Evolutionary conservation across 2,113 vertebrate species (phyloP).

Genomic region (Otis tarda): DNA sequence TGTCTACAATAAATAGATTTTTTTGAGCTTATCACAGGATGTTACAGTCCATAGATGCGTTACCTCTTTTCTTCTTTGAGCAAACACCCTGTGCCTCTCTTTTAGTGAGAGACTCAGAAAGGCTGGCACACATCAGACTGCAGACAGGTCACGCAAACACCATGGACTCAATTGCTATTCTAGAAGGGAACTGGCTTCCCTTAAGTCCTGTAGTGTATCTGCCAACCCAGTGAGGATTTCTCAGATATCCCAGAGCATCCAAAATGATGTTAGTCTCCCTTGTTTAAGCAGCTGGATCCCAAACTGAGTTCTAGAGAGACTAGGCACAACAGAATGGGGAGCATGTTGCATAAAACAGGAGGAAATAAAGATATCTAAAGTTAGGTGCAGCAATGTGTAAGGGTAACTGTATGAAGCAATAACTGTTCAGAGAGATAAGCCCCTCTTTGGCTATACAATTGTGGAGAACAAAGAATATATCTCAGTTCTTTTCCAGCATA

Average conservation of each 20-base stretch:
- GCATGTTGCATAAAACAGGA: background rate
- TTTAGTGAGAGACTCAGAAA: background rate
- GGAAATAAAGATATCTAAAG: background rate
- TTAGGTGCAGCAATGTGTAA: background rate
- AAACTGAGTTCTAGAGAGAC: background rate
- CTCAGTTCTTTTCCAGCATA: background rate
- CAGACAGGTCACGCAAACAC: background rate
- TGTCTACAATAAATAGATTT: background rate
- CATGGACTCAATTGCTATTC: background rate
- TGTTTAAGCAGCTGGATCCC: background rate
- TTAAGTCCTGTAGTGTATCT: background rate
- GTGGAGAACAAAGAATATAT: background rate
- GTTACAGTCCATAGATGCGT: background rate
- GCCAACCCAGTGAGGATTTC: background rate
- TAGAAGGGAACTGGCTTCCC: background rate
- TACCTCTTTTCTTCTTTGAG: background rate
- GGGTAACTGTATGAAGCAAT: background rate
- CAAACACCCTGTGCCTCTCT: background rate
- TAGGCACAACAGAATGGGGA: background rate
- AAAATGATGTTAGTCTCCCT: background rate
- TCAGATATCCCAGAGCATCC: background rate
- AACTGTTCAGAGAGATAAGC: background rate
- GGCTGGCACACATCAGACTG: background rate
- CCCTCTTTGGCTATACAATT: background rate
- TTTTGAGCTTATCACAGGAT: background rate